A percentile compares a stretch with the other conserved stretches of the same genome.
Evolutionary conservation across 23 tunicate species (phyloP).

Genomic region (Ascidia mentula): DNA sequence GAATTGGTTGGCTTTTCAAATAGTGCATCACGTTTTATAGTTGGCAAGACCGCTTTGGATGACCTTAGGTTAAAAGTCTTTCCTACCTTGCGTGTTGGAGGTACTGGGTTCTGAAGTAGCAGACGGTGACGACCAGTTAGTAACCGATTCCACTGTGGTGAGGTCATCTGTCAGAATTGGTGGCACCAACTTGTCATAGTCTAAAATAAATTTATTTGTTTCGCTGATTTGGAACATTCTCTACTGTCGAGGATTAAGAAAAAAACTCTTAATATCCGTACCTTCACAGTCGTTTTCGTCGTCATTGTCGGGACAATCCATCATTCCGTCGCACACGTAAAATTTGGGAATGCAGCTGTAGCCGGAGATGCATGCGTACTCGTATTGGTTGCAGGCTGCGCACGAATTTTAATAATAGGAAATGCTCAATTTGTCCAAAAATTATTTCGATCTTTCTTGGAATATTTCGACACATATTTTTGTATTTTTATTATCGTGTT

Average conservation of each 20-base stretch:
- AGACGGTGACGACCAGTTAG: no score
- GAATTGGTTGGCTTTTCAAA: no score
- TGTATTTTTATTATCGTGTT: no score
- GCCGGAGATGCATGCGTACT: constrained; percentile 47
- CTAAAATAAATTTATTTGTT: neutral
- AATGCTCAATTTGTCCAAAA: no score
- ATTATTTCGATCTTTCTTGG: no score
- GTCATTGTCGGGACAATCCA: constrained; percentile 72
- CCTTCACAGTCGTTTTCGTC: constrained; percentile 45
- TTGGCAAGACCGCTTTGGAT: no score
- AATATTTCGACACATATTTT: no score
- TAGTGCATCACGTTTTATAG: no score
- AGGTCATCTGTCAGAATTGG: constrained; percentile 7
- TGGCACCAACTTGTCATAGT: neutral
- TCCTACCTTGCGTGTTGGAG: neutral
- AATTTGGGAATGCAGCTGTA: constrained; percentile 32
- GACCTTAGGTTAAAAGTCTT: no score
- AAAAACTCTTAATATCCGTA: neutral
- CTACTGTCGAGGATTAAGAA: neutral
- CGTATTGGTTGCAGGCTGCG: constrained; percentile 19
- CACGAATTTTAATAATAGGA: no score
- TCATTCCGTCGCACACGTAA: constrained; percentile 47
- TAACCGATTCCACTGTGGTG: no score
- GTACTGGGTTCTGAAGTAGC: neutral
- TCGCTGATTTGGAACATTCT: neutral